phyloP scores from a whole-genome alignment of 2,797 vertebrate species.

The Dryobates pubescens region DNA sequence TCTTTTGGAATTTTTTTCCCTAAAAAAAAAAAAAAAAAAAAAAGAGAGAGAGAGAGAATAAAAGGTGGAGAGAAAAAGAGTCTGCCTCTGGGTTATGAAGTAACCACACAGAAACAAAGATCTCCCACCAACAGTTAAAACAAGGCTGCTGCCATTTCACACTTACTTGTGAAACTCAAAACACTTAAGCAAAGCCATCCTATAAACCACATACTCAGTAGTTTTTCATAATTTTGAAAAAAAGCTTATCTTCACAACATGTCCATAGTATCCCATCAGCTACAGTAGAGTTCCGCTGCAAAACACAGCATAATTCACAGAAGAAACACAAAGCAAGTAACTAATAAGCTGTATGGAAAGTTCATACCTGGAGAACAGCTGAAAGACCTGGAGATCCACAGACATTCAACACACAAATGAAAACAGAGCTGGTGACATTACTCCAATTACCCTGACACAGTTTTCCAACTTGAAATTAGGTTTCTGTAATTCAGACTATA shows the following conservation, averaged over 20 bases:
- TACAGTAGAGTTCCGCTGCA: not conserved
- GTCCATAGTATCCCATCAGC: not conserved
- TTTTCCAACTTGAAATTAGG: not conserved
- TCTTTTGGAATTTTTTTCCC: not conserved
- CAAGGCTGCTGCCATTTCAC: not conserved
- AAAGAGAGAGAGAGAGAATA: no score
- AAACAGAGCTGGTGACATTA: not conserved
- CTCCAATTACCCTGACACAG: not conserved
- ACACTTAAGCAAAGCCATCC: not conserved
- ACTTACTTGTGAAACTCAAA: not conserved
- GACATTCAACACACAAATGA: not conserved
- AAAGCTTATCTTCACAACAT: not conserved
- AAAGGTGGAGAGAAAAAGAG: not conserved
- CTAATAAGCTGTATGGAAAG: not conserved
- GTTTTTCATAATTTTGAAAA: not conserved
- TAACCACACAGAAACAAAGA: not conserved
- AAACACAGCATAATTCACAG: not conserved
- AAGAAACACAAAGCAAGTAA: not conserved
- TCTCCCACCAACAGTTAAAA: not conserved
- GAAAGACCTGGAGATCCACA: not conserved
- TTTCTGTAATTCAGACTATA: not conserved
- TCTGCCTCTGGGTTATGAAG: not conserved
- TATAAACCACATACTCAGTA: accelerated
- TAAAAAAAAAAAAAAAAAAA: not conserved
- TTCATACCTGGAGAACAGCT: not conserved